Evolutionary conservation across 1,140 invertebrate genomes (phyloP).

Genomic region (Oryctes rhinoceros): DNA sequence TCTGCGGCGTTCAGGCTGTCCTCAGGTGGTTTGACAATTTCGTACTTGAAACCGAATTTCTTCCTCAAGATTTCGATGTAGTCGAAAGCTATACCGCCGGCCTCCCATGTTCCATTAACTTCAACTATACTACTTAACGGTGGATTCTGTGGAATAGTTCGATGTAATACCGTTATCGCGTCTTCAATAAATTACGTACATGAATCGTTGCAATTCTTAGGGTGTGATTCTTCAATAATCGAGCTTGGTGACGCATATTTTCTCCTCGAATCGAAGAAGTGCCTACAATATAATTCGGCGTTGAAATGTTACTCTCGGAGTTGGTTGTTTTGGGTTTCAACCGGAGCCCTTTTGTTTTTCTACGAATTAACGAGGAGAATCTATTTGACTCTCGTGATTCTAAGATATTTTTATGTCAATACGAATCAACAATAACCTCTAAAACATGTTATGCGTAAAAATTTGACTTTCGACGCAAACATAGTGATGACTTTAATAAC

Average conservation of each 20-base stretch:
- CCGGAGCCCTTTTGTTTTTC: no score
- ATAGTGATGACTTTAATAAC: no score
- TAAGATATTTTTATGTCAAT: background rate
- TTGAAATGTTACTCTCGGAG: no score
- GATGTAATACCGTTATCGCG: background rate
- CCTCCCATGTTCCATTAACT: conserved; percentile 67
- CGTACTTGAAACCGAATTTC: conserved; percentile 78
- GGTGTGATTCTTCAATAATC: conserved; percentile 10
- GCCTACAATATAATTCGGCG: background rate
- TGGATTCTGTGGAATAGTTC: conserved; percentile 40
- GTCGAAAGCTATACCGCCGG: conserved; percentile 75
- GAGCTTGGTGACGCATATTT: background rate
- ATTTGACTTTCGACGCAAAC: no score
- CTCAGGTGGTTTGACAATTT: conserved; percentile 68
- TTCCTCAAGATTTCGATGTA: conserved; percentile 73
- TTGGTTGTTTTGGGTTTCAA: no score
- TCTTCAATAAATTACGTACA: conserved; percentile 7
- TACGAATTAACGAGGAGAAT: no score
- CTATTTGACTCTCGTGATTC: no score
- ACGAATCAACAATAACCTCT: background rate
- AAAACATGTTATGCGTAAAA: no score
- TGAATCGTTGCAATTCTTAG: conserved; percentile 41
- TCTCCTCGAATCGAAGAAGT: background rate
- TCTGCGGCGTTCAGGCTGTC: conserved; percentile 66
- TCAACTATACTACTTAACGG: conserved; percentile 60